Evolutionary conservation across 1,140 invertebrate species (phyloP).

Genomic region (Papilio glaucus): DNA sequence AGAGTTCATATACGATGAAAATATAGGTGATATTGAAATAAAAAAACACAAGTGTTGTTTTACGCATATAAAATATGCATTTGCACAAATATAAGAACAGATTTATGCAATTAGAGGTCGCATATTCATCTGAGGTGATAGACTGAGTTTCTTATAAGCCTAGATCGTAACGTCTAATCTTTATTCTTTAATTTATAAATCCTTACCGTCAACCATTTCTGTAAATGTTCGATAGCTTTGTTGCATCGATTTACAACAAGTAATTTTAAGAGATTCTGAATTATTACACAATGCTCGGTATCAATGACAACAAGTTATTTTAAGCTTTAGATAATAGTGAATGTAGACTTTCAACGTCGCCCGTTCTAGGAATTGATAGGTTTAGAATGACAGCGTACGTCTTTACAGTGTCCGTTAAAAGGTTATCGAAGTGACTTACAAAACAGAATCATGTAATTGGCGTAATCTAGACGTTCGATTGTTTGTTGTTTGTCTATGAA

Average conservation of each 20-base stretch:
- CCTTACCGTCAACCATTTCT: neutral
- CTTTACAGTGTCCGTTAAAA: neutral
- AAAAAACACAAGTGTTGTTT: no score
- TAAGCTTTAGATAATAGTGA: constrained; percentile 13
- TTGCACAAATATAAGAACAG: no score
- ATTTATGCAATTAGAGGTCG: no score
- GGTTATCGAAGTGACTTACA: constrained; percentile 14
- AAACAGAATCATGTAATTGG: constrained; percentile 29
- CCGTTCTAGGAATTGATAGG: constrained; percentile 23
- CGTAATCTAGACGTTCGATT: constrained; percentile 25
- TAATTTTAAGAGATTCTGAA: neutral
- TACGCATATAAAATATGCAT: no score
- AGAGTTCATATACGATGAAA: no score
- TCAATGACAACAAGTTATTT: constrained; percentile 17
- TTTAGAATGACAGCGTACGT: constrained; percentile 13
- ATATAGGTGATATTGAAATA: no score
- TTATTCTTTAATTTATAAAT: neutral
- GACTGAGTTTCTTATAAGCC: no score
- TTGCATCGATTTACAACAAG: neutral
- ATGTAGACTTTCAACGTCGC: constrained; percentile 15
- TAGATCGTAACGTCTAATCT: no score
- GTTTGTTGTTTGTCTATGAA: neutral
- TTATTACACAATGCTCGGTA: neutral
- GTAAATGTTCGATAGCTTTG: neutral
- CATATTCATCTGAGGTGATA: no score